phyloP scores from a whole-genome alignment of 2,888 invertebrate species.

The Blera fallax region DNA sequence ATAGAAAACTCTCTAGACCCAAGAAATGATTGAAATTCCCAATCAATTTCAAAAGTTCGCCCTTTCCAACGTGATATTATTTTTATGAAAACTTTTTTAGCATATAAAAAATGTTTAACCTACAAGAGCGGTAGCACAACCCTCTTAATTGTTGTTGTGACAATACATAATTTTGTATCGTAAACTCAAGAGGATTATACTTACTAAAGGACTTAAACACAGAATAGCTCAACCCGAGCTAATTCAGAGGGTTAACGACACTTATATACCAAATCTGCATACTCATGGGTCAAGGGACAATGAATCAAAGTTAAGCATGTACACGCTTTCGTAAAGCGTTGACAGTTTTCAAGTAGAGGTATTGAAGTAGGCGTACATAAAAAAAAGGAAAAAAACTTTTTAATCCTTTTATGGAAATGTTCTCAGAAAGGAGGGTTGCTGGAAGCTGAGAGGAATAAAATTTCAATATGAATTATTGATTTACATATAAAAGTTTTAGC shows the following conservation, averaged over 20 bases:
- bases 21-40: conserved; percentile 38
- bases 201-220: neutral
- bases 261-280: conserved; percentile 41
- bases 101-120: neutral
- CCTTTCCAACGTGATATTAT: neutral
- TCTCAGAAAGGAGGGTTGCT: neutral
- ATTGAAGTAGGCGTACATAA: conserved; percentile 19
- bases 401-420: conserved; percentile 45
- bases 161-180: conserved; percentile 31
- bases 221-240: conserved; percentile 31
- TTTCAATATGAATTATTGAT: conserved; percentile 12
- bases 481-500: neutral
- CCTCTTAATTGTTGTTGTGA: conserved; percentile 33
- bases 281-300: conserved; percentile 59
- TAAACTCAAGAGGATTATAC: conserved; percentile 39
- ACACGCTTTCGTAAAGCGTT: conserved; percentile 28
- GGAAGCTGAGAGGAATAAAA: neutral
- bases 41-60: conserved; percentile 58
- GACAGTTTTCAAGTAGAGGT: conserved; percentile 35
- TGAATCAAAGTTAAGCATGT: conserved; percentile 57
- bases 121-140: neutral
- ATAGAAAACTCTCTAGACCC: conserved; percentile 12
- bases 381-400: conserved; percentile 16
- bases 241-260: conserved; percentile 51
- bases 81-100: neutral